These are phyloP conservation scores for Sabatieria punctata DNA, from an alignment of 2,888 invertebrate species.

Conservation along the genomic window DNA sequence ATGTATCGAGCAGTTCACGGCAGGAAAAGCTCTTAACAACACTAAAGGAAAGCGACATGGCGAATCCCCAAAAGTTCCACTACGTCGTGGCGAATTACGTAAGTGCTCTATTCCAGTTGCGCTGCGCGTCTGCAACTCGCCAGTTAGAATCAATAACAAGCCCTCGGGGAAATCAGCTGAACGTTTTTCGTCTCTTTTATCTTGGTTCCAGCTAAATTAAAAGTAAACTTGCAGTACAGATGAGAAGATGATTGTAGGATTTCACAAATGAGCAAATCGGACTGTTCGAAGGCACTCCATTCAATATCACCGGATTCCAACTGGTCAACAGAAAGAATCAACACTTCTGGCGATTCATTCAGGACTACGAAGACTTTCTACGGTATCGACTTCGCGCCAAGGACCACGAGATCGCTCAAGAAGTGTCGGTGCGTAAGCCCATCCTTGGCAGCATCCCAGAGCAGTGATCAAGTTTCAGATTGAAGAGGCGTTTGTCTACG, in stretches of 20 bases:
- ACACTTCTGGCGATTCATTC: background rate
- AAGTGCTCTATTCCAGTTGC: no score
- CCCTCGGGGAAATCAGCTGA: no score
- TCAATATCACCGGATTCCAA: background rate
- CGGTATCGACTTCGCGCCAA: background rate
- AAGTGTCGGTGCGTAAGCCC: background rate
- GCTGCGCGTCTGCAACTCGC: no score
- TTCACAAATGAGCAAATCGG: background rate
- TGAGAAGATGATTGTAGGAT: background rate
- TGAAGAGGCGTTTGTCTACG: background rate
- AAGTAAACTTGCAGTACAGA: no score
- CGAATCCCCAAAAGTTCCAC: no score
- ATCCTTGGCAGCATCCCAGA: background rate
- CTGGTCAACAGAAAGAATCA: background rate
- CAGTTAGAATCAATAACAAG: no score
- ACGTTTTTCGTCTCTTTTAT: no score
- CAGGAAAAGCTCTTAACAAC: no score
- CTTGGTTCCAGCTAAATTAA: no score
- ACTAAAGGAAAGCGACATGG: no score
- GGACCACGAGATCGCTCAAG: background rate
- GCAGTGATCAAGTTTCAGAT: background rate
- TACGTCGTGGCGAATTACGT: no score
- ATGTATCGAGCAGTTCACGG: no score
- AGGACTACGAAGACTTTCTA: background rate
- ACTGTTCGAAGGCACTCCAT: background rate